Conservation (phyloP, 2,797 vertebrate genomes). For the Premnoplex brunnescens region DNA sequence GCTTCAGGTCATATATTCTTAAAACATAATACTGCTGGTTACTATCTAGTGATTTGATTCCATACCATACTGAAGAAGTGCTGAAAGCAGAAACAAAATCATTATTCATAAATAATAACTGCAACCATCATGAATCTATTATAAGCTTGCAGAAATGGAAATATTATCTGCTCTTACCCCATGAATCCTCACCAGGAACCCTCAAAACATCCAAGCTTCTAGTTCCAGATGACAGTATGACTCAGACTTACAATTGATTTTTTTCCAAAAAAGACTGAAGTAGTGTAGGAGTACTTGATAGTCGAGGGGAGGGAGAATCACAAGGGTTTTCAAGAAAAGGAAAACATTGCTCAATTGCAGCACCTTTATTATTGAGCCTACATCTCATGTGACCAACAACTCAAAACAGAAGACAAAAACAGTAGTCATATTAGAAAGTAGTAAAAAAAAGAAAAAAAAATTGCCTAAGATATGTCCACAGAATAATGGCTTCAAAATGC, state of each 20-base stretch:
- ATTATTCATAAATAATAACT: neutral
- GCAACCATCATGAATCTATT: neutral
- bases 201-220: neutral
- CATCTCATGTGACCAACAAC: neutral
- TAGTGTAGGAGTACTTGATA: conserved; percentile 23
- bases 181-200: neutral
- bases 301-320: neutral
- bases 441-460: neutral
- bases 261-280: neutral
- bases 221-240: conserved; percentile 22
- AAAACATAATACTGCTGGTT: neutral
- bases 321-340: neutral
- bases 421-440: neutral
- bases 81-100: neutral
- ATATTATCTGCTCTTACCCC: neutral
- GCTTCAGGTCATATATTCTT: neutral
- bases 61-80: neutral
- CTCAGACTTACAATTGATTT: neutral
- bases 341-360: neutral
- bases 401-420: neutral
- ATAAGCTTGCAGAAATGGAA: neutral
- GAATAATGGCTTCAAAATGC: neutral
- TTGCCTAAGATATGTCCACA: neutral
- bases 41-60: neutral
- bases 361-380: neutral